Evolutionary conservation across 1,140 invertebrate species (phyloP), one percentile per base, ranked within the genome.

Genomic region (Drosophila rufa): DNA sequence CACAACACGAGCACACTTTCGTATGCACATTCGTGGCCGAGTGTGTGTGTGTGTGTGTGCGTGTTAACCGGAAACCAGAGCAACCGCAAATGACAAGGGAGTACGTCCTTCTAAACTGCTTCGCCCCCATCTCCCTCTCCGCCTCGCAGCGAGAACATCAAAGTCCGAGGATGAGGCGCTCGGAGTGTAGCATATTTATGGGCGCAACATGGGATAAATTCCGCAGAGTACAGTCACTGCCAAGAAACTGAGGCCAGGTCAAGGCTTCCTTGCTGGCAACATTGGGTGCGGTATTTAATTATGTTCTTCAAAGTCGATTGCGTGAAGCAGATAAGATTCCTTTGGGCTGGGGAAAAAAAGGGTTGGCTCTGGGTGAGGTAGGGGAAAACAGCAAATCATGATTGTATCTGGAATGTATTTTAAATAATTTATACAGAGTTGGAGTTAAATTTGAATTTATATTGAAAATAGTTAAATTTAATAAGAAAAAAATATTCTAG

Each of bases 151-250:
- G 66, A 82, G 68, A 80, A 83, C 83, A 83, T 89, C 84, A 83
- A 83, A 87, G 68, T 46, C 42, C 42, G n/a, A 43, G 36, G 66
- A 30, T 68, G 66, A 25, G 62, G 46, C 19, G 12, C 45, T 25
- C 56, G 79, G 79, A 82, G 64, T 87, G 84, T 89, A 83, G 84
- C 80, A 89, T 89, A 87, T 87, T 87, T 87, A 87, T 89, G 80
- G 77, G 73, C 71, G 77, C 76, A 80, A 65, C 83, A 48, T 36
- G 40, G 53, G 61, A 40, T 48, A 64, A 59, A 51, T 58, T 58
- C 67, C 67, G 19, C 40, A 45, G 27, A 17, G 69, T 43, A 77
- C 62, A 77, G 62, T 77, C 56, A 25, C 33, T 43, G 43, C 15
- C 27, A 46, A 77, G 40, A 60, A 33, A 50, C 43, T 56, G 47